Conservation (phyloP, 2,888 invertebrate genomes). For the Pimpla rufipes region DNA sequence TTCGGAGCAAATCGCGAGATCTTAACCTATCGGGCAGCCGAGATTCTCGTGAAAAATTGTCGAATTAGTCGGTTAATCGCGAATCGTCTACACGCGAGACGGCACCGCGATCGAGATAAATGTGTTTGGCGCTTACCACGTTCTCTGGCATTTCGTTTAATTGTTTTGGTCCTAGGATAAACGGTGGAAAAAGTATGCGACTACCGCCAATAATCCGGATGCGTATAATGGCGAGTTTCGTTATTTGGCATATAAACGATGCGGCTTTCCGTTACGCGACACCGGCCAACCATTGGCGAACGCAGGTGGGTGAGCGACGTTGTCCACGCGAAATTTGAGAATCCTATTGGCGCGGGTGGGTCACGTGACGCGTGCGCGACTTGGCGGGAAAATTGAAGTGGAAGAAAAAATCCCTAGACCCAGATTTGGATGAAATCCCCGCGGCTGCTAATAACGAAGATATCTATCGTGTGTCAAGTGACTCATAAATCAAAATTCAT, state of each 20-base stretch:
- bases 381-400: conserved; percentile 26
- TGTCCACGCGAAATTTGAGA: conserved; percentile 47
- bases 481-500: too few species aligned
- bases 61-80: conserved; percentile 4
- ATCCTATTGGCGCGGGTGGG: conserved; percentile 47
- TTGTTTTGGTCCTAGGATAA: conserved; percentile 59
- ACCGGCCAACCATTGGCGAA: conserved; percentile 48
- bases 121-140: conserved; percentile 74
- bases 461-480: too few species aligned
- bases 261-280: conserved; percentile 57
- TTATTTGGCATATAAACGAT: conserved; percentile 48
- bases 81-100: neutral
- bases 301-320: conserved; percentile 10
- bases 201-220: conserved; percentile 72
- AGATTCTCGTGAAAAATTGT: conserved; percentile 18
- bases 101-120: neutral
- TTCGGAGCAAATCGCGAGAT: conserved; percentile 16
- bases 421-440: neutral
- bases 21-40: conserved; percentile 23
- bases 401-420: neutral
- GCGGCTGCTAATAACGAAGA: too few species aligned
- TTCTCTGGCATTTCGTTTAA: conserved; percentile 78
- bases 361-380: conserved; percentile 17
- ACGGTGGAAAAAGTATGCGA: conserved; percentile 64
- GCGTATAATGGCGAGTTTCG: conserved; percentile 70